Evolutionary conservation across 2,113 vertebrate genomes (phyloP), one percentile per base, ranked within the genome.

Genomic region (Elachura formosa): DNA sequence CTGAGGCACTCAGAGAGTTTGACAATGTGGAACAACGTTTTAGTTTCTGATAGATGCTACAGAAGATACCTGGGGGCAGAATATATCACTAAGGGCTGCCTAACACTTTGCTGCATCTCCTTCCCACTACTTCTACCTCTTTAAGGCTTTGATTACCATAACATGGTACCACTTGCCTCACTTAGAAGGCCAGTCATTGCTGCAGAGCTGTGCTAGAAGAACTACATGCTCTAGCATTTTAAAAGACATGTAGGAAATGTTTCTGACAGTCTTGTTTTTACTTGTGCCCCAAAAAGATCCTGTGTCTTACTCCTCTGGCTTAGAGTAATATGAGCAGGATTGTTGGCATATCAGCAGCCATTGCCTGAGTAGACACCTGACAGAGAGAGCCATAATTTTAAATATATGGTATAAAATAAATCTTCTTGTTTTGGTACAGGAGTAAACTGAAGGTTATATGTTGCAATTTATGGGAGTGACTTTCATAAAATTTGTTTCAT

Each of bases 21-120:
- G 55, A 62, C 16, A 52, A 33, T 6, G 1, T n/a, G 75, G 71
- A 63, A 11, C 15, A 61, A 69, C 6, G 24, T 43, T 68, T 81
- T 17, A 34, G 4, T 25, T 90, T 81, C 59, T 74, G 29, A 46
- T 2, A 54, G 51, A 61, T 66, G 19, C 23, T 77, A 31, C 49
- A 62, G 23, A 86, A 80, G 55, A 25, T 41, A 92, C 24, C 46
- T 46, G 34, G 18, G 40, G 58, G 15, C 33, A 88, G 33, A 29
- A 15, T 16, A 11, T 24, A 45, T 10, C 33, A 49, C 38, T 31
- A 12, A 0, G 0, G 41, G 46, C 26, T 67, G 41, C 34, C 31
- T 58, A 69, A 80, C 83, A 86, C 40, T 89, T 84, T 94, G 34
- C 48, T 91, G 11, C 1, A 0, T 85, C 56, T 72, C 48, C 43